Evolutionary conservation across 1,140 invertebrate species (phyloP).

Genomic region (Sycophaga agraensis): DNA sequence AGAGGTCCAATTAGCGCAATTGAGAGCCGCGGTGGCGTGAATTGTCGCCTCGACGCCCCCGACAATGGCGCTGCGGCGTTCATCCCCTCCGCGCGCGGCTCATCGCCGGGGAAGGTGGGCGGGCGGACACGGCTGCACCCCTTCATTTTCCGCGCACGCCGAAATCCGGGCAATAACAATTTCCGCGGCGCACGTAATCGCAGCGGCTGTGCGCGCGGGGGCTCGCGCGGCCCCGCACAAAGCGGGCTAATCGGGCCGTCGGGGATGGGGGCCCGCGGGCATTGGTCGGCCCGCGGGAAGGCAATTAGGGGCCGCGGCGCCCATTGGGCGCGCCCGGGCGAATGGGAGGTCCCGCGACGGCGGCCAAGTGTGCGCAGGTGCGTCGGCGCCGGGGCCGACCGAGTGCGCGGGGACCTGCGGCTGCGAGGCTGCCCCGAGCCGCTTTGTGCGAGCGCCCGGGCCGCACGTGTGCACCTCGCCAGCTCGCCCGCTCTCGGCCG

Average conservation of each 20-base stretch:
- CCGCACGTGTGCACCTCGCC: no score
- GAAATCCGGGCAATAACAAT: slow-evolving; percentile 26
- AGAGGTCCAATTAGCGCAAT: slow-evolving; percentile 15
- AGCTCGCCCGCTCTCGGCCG: no score
- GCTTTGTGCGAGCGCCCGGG: no score
- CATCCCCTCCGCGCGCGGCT: neutral
- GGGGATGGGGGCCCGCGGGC: neutral
- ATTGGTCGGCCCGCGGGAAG: neutral
- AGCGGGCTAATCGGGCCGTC: neutral
- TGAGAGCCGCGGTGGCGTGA: slow-evolving; percentile 18
- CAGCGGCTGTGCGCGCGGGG: neutral
- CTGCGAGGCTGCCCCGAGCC: no score
- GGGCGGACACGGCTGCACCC: neutral
- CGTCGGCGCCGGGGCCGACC: no score
- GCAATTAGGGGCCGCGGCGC: neutral
- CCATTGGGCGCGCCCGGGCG: no score
- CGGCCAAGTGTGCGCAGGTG: neutral
- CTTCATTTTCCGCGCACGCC: slow-evolving; percentile 12
- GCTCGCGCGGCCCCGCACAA: neutral
- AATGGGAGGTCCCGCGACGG: neutral
- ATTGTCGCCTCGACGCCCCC: slow-evolving; percentile 14
- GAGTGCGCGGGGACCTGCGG: no score
- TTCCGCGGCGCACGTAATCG: neutral
- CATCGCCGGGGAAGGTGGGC: no score
- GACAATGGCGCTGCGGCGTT: slow-evolving; percentile 5